Percentiles rank a stretch among this genome's conserved stretches.
phyloP scores from a whole-genome alignment of 2,113 vertebrate genomes.

The Siniperca knerii region DNA sequence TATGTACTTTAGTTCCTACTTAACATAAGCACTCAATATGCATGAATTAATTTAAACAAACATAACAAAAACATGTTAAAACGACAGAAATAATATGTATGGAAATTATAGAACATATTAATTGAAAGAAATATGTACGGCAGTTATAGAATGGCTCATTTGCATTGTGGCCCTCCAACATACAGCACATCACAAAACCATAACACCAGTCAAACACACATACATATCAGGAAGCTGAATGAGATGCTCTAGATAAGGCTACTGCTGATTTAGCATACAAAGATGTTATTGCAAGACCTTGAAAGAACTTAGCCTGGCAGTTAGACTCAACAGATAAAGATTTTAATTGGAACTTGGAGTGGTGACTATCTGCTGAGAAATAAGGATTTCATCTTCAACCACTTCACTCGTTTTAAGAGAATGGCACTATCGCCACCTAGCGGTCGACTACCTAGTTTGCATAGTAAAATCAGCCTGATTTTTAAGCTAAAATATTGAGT shows the following conservation, averaged over 20 bases:
- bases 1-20: too few relatives aligned
- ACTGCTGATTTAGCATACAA: background rate
- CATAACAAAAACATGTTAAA: too few relatives aligned
- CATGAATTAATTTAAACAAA: too few relatives aligned
- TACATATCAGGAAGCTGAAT: background rate
- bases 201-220: background rate
- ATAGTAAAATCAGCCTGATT: too few relatives aligned
- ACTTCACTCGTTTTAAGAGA: background rate
- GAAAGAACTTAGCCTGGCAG: background rate
- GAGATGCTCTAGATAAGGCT: background rate
- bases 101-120: too few relatives aligned
- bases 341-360: background rate
- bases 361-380: background rate
- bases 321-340: background rate
- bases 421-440: conserved; percentile 67
- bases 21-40: too few relatives aligned
- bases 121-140: too few relatives aligned
- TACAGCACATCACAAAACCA: background rate
- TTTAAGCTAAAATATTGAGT: background rate
- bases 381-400: too few relatives aligned
- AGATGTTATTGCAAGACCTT: background rate
- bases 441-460: background rate
- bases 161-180: background rate
- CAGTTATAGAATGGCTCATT: background rate
- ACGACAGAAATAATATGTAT: too few relatives aligned